A percentile compares a stretch with the other conserved stretches of the same genome.
These are phyloP conservation scores for Aradus depressus DNA, from an alignment of 2,888 invertebrate species.

Conservation along the genomic window DNA sequence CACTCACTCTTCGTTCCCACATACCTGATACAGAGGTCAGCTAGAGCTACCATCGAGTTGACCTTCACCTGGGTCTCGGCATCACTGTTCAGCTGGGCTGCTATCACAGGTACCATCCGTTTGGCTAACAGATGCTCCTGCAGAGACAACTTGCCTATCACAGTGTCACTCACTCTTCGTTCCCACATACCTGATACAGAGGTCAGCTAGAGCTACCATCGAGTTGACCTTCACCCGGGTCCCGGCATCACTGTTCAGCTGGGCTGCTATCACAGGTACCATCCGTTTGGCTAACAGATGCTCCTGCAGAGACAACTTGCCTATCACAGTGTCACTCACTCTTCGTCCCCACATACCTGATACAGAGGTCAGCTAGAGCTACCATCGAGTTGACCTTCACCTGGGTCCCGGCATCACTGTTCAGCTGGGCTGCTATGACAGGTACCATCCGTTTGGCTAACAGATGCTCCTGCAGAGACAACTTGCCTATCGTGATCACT, in stretches of 20 bases:
- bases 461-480: constrained; percentile 52
- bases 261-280: constrained; percentile 49
- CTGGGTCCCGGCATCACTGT: constrained; percentile 40
- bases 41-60: constrained; percentile 54
- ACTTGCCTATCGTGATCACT: constrained; percentile 44
- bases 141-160: constrained; percentile 53
- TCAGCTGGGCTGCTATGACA: constrained; percentile 49
- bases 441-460: constrained; percentile 52
- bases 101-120: constrained; percentile 50
- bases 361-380: constrained; percentile 55
- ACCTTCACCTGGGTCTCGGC: constrained; percentile 46
- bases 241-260: constrained; percentile 44
- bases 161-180: too few relatives aligned
- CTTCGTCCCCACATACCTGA: constrained; percentile 37
- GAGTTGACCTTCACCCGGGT: constrained; percentile 53
- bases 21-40: constrained; percentile 56
- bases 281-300: constrained; percentile 49
- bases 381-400: constrained; percentile 56
- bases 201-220: constrained; percentile 52
- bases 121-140: constrained; percentile 52
- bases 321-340: constrained; percentile 33
- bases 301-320: constrained; percentile 54
- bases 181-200: constrained; percentile 46
- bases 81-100: constrained; percentile 44
- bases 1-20: too few relatives aligned